Conservation (phyloP, 2,113 vertebrate species). For the Natator depressus region DNA sequence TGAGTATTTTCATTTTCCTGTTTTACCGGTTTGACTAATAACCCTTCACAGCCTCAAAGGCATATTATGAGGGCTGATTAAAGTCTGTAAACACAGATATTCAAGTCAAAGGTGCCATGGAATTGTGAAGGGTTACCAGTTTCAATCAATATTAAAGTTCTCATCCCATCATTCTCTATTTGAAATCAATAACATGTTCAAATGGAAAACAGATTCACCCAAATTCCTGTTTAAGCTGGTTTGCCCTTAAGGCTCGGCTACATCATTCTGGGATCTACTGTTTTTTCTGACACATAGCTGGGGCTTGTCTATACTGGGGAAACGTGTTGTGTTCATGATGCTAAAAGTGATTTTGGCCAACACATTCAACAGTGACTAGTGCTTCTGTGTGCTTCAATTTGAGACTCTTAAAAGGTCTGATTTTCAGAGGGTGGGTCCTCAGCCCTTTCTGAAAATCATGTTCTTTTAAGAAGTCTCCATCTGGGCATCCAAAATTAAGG, state of each 20-base stretch:
- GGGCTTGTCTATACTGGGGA: not conserved
- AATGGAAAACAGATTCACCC: not conserved
- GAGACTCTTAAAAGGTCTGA: not conserved
- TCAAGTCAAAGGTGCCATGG: not conserved
- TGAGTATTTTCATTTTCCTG: not conserved
- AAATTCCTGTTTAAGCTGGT: not conserved
- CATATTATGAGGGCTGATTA: not conserved
- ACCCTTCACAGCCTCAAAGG: not conserved
- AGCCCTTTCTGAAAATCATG: not conserved
- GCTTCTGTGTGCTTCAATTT: not conserved
- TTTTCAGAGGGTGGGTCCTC: fast-evolving
- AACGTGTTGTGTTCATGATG: fast-evolving
- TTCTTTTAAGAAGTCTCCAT: not conserved
- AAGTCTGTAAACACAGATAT: not conserved
- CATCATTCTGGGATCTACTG: not conserved
- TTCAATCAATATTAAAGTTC: not conserved
- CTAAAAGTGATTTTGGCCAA: not conserved
- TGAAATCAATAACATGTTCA: not conserved
- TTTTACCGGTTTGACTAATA: not conserved
- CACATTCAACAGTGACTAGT: not conserved
- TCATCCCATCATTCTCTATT: not conserved
- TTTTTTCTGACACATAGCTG: not conserved
- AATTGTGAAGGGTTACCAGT: not conserved
- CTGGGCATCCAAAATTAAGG: fast-evolving
- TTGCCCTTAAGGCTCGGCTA: not conserved